Evolutionary conservation across 2,888 invertebrate species (phyloP), one percentile per base, ranked within the genome.

Genomic region (Strigamia maritima): DNA sequence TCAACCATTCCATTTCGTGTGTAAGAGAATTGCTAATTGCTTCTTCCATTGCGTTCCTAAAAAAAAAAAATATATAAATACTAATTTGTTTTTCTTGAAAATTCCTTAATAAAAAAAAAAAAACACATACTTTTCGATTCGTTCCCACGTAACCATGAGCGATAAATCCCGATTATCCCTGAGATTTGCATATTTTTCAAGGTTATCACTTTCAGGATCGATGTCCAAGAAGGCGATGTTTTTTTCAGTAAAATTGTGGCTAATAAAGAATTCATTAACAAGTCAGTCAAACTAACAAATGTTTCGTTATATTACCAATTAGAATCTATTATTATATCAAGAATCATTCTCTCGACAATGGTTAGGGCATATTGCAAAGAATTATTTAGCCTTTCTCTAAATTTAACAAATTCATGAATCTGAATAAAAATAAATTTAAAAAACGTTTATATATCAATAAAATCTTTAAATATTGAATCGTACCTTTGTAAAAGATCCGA

Each of bases 401-500:
- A 94, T 84, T 92, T 91, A 83, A 94, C 91, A 85, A 98, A 93
- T 86, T 97, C 97, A 82, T 93, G 91, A 82, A 97, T 90, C 89
- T 86, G 82, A 28, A 82, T 81, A 49, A 76, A 65, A 80, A 79
- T 70, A 77, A 77, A 35, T 79, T 35, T 26, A 19, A 80, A 79
- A 26, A 28, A 28, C 19, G 3, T 19, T 14, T 31, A 65, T 70
- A 35, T 2, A 70, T 54, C 44, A 28, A 16, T 74, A n/a, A 8
- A 44, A 19, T 10, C 1, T 22, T 12, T 65, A 24, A 24, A 74
- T 14, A 74, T 3, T 65, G n/a, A 31, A 75, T 81, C 83, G 81
- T 82, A 87, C 86, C 84, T 97, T 96, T 82, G 92, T 91, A 88
- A 97, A 97, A 74, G 97, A 95, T 14, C 97, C 97, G 87, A 92